Percentiles rank a stretch among this genome's conserved stretches.
Evolutionary conservation across 2,888 invertebrate genomes (phyloP).

Genomic region (Drosophila algonquin): DNA sequence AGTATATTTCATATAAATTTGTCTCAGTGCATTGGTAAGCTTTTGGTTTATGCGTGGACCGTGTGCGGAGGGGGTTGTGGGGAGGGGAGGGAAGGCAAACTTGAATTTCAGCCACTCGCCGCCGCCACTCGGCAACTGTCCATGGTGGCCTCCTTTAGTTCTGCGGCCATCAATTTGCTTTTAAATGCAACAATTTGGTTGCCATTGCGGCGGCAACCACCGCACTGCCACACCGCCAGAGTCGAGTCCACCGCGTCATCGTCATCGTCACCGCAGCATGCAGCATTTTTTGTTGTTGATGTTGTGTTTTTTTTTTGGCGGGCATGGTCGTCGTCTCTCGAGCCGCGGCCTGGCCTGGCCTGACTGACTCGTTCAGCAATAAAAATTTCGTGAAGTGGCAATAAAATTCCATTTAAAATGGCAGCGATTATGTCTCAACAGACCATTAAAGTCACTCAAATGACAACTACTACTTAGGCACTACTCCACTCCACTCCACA

Average conservation of each 20-base stretch:
- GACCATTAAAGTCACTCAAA: constrained; percentile 84
- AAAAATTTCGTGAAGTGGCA: constrained; percentile 82
- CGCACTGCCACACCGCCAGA: constrained; percentile 22
- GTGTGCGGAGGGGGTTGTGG: constrained; percentile 3
- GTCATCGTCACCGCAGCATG: constrained; percentile 69
- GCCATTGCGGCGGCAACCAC: constrained; percentile 60
- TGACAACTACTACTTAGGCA: constrained; percentile 82
- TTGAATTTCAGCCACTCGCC: constrained; percentile 59
- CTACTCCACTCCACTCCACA: constrained; percentile 27
- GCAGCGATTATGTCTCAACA: constrained; percentile 84
- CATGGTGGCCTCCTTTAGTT: constrained; percentile 79
- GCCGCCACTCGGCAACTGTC: constrained; percentile 22
- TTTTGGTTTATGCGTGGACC: constrained; percentile 76
- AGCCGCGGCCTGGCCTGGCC: neutral
- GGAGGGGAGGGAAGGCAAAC: constrained; percentile 43
- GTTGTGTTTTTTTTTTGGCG: constrained; percentile 33
- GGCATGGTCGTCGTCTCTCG: neutral
- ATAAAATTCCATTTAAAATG: constrained; percentile 84
- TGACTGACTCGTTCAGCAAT: constrained; percentile 61
- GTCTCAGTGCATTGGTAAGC: constrained; percentile 58
- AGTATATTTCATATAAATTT: neutral
- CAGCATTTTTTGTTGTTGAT: constrained; percentile 34
- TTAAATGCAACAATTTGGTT: constrained; percentile 81
- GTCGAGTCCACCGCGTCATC: constrained; percentile 60
- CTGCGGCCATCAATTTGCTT: constrained; percentile 82